Base-by-base conservation (phyloP, 2,888 invertebrate genomes). In the Noctua comes region DNA sequence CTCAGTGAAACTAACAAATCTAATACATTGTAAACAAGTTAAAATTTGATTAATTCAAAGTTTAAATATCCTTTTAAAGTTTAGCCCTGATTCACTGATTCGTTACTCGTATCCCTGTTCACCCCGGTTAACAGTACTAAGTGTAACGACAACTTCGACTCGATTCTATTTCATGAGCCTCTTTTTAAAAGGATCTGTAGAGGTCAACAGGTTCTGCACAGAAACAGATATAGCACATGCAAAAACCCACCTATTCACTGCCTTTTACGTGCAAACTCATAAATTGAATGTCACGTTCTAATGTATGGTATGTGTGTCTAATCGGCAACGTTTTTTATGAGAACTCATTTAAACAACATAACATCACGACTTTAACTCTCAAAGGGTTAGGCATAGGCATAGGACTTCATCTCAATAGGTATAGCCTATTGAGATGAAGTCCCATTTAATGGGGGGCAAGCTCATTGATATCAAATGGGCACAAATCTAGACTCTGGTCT, bases 171-270 rank as follows among this genome's bases (percentile, higher is more conserved):
- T 68, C 43, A 62, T 59, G 51, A 71, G 5, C 21, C 59, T 70
- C n/a, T 68, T 70, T 48, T 24, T 16, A 69, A 40, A 69, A 80
- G 62, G 66, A 48, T 62, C n/a, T 70, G 40, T 57, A 48, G 77
- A 82, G 83, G 73, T 77, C 46, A 71, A 77, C 83, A 62, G 66
- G 82, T 73, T 82, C 54, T 62, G 59, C 40, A 70, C 66, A 70
- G 57, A 68, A 73, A 73, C 70, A 66, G 66, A 70, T 77, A 54
- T 46, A 70, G 77, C 62, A 71, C 54, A 43, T 21, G 27, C 73
- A 75, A 75, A 73, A 71, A 72, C 51, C 64, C 62, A 64, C 51
- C 31, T 68, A 82, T 74, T 74, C 54, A 72, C 24, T 59, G 48
- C 74, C 79, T 71, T 83, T 65, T 82, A 77, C 46, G 83, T 82